Evolutionary conservation across 2,797 vertebrate genomes (phyloP), one percentile per base, ranked within the genome.

Genomic region (Chelonia mydas): DNA sequence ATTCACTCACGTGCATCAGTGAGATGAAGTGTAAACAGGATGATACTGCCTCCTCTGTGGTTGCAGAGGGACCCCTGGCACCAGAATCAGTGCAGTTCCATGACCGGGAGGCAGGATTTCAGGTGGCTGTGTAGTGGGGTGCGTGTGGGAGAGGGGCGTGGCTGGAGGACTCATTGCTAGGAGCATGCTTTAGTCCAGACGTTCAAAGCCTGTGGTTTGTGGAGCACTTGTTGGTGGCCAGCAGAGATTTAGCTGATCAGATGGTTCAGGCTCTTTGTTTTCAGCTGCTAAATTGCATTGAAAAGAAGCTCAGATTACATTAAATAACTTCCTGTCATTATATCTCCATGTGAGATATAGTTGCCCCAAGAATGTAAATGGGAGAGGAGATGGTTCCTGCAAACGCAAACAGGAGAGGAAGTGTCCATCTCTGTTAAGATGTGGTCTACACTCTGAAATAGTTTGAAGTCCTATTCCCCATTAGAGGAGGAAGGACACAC

Each of bases 1-100:
- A 17, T 54, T 87, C 57, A 27, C 21, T 19, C 13, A 3, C 0
- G 1, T 54, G 51, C 23, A 2, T 25, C 27, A 1, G 7, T 25
- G 11, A 1, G 9, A 19, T 51, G 47, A 50, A 23, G 53, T 11
- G 17, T 33, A 59, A 53, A 76, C 53, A 84, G 79, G 74, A n/a
- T 61, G 82, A 21, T 83, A 23, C 5, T 41, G 55, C 17, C 31
- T 86, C 37, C 79, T 21, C 45, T 68, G 37, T 80, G 59, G 50
- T 11, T 19, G 61, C 61, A 68, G 61, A 68, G 61, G 61, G 61
- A 28, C 7, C 33, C n/a, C 3, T 16, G 33, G 28, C 61, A 68
- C 31, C 61, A 68, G 61, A 68, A 68, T n/a, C n/a, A n/a, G n/a
- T 68, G 33, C 61, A n/a, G 15, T 17, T 37, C 33, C 15, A 37